Conservation (phyloP, 2,113 vertebrate genomes). For the human (Homo sapiens) region DNA sequence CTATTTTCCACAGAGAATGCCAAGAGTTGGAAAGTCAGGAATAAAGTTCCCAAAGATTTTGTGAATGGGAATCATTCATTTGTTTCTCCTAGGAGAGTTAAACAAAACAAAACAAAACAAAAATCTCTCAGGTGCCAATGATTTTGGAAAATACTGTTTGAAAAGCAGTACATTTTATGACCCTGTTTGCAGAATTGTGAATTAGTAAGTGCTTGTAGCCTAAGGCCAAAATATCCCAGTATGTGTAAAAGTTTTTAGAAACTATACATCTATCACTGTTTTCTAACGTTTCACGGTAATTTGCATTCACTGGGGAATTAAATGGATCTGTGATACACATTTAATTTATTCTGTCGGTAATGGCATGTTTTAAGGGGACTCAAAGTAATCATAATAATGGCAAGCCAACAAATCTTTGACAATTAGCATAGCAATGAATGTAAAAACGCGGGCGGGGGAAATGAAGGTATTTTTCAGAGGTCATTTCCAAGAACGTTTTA, state of each 20-base stretch:
- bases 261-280: slow-evolving; percentile 32
- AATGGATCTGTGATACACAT: slow-evolving; percentile 52
- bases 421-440: neutral
- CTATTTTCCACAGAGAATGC: slow-evolving; percentile 5
- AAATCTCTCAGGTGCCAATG: neutral
- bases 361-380: slow-evolving; percentile 47
- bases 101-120: neutral
- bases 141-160: slow-evolving; percentile 36
- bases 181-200: slow-evolving; percentile 30
- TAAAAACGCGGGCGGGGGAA: neutral
- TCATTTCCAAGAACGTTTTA: neutral
- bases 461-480: slow-evolving; percentile 16
- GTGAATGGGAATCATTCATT: neutral
- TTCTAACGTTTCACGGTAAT: slow-evolving; percentile 51
- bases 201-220: slow-evolving; percentile 49
- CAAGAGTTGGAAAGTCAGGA: neutral
- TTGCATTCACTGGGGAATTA: slow-evolving; percentile 57
- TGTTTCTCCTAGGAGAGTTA: neutral
- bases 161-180: slow-evolving; percentile 31
- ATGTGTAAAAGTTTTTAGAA: neutral
- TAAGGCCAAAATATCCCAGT: slow-evolving; percentile 39
- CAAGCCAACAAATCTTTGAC: neutral
- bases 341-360: slow-evolving; percentile 69
- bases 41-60: neutral
- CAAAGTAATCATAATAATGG: slow-evolving; percentile 50